Percentiles rank a stretch among this genome's conserved stretches.
Conservation (phyloP, 2,888 invertebrate species). For the Lutraria lutraria region DNA sequence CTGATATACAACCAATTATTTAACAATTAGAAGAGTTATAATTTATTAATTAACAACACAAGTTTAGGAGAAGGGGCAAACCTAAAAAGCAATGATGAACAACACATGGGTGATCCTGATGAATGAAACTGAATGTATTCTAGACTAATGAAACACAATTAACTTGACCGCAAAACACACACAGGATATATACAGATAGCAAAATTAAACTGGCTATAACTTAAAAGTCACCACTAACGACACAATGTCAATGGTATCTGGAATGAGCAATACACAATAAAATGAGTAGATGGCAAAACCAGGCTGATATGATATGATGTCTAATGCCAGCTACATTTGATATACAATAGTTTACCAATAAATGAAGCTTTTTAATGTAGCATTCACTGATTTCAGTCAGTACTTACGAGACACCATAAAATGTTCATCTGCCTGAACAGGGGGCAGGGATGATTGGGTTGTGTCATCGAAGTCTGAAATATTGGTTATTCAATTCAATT, state of each 20-base stretch:
- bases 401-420: conserved; percentile 44
- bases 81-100: neutral
- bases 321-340: conserved; percentile 37
- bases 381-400: conserved; percentile 20
- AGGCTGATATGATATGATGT: conserved; percentile 20
- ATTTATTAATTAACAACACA: too few species aligned
- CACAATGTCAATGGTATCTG: neutral
- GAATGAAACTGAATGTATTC: neutral
- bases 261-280: conserved; percentile 5
- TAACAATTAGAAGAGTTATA: too few species aligned
- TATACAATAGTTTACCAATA: conserved; percentile 32
- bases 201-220: neutral
- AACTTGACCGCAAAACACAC: neutral
- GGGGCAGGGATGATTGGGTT: conserved; percentile 56
- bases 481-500: conserved; percentile 9
- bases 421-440: conserved; percentile 35
- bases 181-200: conserved; percentile 1
- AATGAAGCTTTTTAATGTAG: conserved; percentile 26
- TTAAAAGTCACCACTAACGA: neutral
- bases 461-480: conserved; percentile 56
- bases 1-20: too few species aligned
- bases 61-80: neutral
- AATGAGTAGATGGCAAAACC: conserved; percentile 16
- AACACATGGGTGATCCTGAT: neutral
- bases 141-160: neutral